Evolutionary conservation across 2,113 vertebrate genomes (phyloP).

Genomic region (Zonotrichia leucophrys): DNA sequence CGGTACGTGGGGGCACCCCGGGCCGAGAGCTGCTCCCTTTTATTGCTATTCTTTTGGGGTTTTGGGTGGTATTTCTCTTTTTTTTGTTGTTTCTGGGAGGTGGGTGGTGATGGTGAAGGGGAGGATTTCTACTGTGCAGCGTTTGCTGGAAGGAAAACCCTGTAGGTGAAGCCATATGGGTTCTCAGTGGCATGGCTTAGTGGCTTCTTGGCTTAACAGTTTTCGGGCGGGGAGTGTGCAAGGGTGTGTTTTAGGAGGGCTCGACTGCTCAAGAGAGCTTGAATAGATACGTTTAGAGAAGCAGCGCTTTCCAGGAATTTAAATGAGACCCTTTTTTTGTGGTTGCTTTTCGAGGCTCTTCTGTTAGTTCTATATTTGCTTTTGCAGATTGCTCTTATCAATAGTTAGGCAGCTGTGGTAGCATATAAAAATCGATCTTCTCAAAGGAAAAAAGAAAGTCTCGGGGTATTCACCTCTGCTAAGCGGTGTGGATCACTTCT

Average conservation of each 20-base stretch:
- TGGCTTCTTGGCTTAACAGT: neutral
- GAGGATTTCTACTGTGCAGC: neutral
- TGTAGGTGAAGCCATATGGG: neutral
- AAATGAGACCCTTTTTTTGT: conserved; percentile 60
- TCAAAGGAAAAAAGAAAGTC: neutral
- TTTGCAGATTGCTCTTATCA: conserved; percentile 39
- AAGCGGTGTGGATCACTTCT: neutral
- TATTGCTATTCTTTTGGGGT: neutral
- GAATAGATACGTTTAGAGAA: conserved; percentile 50
- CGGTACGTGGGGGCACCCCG: neutral
- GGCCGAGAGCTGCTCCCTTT: neutral
- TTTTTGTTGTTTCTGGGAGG: too few species aligned
- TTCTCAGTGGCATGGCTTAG: neutral
- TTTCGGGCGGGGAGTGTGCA: neutral
- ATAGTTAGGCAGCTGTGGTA: conserved; percentile 8
- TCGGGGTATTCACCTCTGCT: neutral
- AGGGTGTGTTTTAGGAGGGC: neutral
- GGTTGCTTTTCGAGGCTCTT: conserved; percentile 43
- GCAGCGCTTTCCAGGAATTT: conserved; percentile 77
- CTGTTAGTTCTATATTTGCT: conserved; percentile 36
- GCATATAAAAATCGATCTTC: conserved; percentile 2
- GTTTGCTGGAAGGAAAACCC: neutral
- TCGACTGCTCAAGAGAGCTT: conserved; percentile 3
- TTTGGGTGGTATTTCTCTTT: too few species aligned
- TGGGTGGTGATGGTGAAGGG: neutral